Evolutionary conservation across 2,888 invertebrate species (phyloP), one percentile per base, ranked within the genome.

Genomic region (Cephonodes hylas): DNA sequence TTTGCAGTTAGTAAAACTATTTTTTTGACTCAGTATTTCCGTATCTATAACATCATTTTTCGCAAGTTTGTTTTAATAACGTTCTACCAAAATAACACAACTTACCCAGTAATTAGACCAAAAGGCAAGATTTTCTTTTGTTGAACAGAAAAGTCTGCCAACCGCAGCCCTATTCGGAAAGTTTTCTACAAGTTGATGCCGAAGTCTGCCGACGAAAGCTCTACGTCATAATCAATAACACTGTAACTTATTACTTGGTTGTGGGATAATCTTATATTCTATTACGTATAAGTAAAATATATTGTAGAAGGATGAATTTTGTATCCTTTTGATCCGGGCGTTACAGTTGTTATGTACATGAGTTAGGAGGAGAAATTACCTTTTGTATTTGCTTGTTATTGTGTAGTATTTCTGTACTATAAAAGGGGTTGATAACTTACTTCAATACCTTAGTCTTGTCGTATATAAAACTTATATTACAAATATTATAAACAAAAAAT

Each of bases 201-300:
- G 53, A 3, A 53, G 53, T 53, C 27, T 53, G 53, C 15, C 27
- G 18, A 13, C 22, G 38, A 20, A 20, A 7, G 1, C 27, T 15
- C 1, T 53, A 5, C 31, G 53, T 53, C 53, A 31, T 53, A 53
- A 53, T 53, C 53, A 53, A 53, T 53, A 53, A 31, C 27, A 53
- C 3, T 31, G 53, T 20, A 53, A 53, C 31, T 27, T 53, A 53
- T 53, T 53, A 18, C 53, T 18, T 15, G 6, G 27, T 4, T 53
- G 31, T 15, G 15, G 48, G 53, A 53, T 53, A 18, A 53, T 31
- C 15, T 27, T 31, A 27, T 27, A 5, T 53, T 53, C 27, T 53
- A 53, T 53, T 53, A 53, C 31, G 15, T 31, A 31, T 46, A n/a
- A n/a, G n/a, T n/a, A 22, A 13, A 5, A 22, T 18, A 31, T 53